Evolutionary conservation across 1,140 invertebrate species (phyloP).

Genomic region (Tetragonula clypearis): DNA sequence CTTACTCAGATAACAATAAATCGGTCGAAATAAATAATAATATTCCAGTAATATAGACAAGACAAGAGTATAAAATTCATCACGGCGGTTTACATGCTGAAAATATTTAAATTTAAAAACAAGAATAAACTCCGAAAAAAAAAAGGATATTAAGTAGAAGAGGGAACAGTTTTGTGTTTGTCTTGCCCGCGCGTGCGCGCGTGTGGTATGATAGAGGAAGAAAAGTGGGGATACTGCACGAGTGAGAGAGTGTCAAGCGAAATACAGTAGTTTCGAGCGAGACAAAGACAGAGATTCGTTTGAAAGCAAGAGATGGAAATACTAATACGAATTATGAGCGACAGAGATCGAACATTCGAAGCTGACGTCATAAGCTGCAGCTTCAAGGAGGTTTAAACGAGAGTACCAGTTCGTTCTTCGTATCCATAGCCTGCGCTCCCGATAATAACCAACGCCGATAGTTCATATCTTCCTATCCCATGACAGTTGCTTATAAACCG

Average conservation of each 20-base stretch:
- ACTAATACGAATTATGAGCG: not conserved
- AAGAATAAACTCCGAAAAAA: not conserved
- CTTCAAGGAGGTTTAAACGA: constrained; percentile 42
- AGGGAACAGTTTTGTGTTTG: not conserved
- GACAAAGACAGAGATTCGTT: too few species aligned
- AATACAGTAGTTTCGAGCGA: not conserved
- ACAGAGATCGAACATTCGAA: constrained; percentile 2
- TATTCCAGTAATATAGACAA: not conserved
- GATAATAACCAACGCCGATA: constrained; percentile 26
- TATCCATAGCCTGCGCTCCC: not conserved
- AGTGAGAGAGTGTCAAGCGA: not conserved
- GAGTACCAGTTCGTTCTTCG: constrained; percentile 25
- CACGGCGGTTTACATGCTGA: not conserved
- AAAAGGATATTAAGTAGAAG: not conserved
- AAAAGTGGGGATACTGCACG: not conserved
- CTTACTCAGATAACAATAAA: not conserved
- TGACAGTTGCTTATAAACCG: constrained; percentile 66
- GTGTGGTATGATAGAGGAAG: not conserved
- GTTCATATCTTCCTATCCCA: not conserved
- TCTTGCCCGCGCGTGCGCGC: not conserved
- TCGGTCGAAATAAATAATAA: not conserved
- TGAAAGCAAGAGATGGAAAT: not conserved
- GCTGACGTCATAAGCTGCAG: constrained; percentile 41
- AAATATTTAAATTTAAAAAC: not conserved
- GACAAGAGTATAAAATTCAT: not conserved